These are phyloP conservation scores for Pardalotus punctatus DNA, from an alignment of 2,113 vertebrate species.

Conservation along the genomic window DNA sequence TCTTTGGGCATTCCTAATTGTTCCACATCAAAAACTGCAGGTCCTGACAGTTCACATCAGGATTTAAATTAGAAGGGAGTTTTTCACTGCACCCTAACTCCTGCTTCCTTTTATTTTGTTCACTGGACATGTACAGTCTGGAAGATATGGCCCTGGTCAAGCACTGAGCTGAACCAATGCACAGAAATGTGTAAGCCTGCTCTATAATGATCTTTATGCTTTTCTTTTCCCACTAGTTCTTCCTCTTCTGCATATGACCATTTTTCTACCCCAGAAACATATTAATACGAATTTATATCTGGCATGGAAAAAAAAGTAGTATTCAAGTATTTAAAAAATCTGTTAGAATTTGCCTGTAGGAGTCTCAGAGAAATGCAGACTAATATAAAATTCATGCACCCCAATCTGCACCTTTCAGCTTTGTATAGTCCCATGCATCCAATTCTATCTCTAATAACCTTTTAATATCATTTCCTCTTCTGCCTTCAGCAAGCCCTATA, in stretches of 20 bases:
- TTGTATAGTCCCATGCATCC: neutral
- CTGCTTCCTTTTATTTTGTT: neutral
- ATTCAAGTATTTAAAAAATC: neutral
- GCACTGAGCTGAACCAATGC: neutral
- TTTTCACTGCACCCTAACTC: neutral
- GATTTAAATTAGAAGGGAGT: neutral
- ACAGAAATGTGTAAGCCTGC: neutral
- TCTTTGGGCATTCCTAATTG: neutral
- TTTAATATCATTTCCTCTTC: conserved; percentile 74
- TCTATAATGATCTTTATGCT: neutral
- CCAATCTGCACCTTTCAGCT: conserved; percentile 11
- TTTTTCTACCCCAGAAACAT: neutral
- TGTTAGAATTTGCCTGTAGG: conserved; percentile 27
- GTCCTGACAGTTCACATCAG: neutral
- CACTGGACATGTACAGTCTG: neutral
- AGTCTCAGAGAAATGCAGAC: conserved; percentile 30
- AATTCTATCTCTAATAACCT: conserved; percentile 66
- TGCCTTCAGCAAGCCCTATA: conserved; percentile 65
- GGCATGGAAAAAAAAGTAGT: neutral
- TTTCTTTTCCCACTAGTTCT: neutral
- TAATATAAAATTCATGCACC: conserved; percentile 30
- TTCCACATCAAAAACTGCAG: neutral
- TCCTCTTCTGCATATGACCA: neutral
- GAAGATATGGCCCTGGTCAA: neutral
- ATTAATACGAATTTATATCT: neutral